Evolutionary conservation across 64 coral and sea anemone genomes (phyloP).

Genomic region (Cladopsammia gracilis): DNA sequence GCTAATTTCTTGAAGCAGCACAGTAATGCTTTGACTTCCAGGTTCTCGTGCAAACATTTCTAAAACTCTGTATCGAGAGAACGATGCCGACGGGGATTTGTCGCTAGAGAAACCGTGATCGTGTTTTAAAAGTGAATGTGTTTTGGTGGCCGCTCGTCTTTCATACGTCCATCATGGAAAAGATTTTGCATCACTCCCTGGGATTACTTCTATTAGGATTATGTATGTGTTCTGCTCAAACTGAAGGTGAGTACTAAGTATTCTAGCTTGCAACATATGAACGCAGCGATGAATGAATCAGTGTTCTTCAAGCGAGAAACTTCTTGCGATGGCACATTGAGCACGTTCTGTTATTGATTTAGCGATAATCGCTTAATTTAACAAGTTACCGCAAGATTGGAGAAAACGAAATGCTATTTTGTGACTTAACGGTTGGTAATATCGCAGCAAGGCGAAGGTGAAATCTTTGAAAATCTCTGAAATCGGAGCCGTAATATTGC

Average conservation of each 20-base stretch:
- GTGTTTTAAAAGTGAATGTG: not conserved
- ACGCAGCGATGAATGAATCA: not conserved
- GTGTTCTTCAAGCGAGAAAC: not conserved
- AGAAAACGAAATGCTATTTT: not conserved
- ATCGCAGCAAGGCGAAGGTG: too few relatives aligned
- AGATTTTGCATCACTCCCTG: not conserved
- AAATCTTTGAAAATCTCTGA: not conserved
- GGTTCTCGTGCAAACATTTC: not conserved
- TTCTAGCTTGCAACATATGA: not conserved
- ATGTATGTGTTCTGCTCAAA: not conserved
- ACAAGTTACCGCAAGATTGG: not conserved
- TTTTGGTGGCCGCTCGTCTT: not conserved
- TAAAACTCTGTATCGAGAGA: not conserved
- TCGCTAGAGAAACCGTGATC: not conserved
- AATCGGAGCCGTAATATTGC: not conserved
- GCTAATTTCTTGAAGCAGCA: not conserved
- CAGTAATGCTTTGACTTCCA: not conserved
- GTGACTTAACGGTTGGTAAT: not conserved
- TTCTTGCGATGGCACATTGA: not conserved
- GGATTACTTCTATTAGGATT: not conserved
- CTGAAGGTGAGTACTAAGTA: conserved; percentile 9
- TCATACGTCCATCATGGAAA: not conserved
- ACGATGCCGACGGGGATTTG: not conserved
- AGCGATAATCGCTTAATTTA: not conserved
- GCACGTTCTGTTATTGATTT: not conserved